A percentile compares a stretch with the other conserved stretches of the same genome.
Evolutionary conservation across 2,797 vertebrate genomes (phyloP).

Genomic region (Sebastes oblongus): DNA sequence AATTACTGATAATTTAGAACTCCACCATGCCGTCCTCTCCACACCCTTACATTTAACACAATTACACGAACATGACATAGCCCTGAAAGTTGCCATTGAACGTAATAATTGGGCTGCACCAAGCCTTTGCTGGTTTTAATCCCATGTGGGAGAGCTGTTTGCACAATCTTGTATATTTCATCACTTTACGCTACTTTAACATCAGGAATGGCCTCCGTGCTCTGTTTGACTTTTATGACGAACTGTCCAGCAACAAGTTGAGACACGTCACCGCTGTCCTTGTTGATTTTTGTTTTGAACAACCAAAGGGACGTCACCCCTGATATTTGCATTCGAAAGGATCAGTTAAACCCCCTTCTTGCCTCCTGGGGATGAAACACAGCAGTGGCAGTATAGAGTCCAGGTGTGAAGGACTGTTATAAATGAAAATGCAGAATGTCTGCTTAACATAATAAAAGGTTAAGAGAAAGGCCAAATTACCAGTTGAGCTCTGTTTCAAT

Average conservation of each 20-base stretch:
- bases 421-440: conserved; percentile 43
- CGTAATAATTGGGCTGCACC: neutral
- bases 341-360: conserved; percentile 34
- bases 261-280: conserved; percentile 47
- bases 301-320: conserved; percentile 27
- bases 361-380: conserved; percentile 51
- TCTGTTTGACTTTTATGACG: conserved; percentile 39
- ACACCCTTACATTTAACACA: neutral
- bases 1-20: neutral
- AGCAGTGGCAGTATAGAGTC: neutral
- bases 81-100: neutral
- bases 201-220: conserved; percentile 33
- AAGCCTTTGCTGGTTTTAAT: neutral
- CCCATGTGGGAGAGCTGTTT: neutral
- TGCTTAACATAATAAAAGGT: conserved; percentile 40
- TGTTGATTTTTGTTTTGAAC: conserved; percentile 45
- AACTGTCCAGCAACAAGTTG: conserved; percentile 53
- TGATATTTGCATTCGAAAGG: conserved; percentile 60
- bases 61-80: neutral
- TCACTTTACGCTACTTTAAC: conserved; percentile 23
- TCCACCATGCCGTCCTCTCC: neutral
- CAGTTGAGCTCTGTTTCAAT: conserved; percentile 36
- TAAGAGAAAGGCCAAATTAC: conserved; percentile 32
- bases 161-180: conserved; percentile 2
- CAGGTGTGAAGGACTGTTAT: conserved; percentile 59